phyloP scores from a whole-genome alignment of 2,113 vertebrate species.

The Tachuris rubrigastra region DNA sequence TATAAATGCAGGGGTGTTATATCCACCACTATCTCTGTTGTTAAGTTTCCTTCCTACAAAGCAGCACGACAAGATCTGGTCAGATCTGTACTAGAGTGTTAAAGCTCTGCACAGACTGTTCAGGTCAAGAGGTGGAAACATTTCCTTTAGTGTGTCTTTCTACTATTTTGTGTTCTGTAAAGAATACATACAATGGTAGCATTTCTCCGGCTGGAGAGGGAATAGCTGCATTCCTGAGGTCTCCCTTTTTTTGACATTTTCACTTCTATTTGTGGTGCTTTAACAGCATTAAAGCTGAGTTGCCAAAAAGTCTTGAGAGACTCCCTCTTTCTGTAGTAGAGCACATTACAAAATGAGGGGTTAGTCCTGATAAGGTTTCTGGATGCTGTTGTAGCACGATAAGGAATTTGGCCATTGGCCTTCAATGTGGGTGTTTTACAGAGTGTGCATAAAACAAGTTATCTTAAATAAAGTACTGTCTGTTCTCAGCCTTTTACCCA shows the following conservation, averaged over 20 bases:
- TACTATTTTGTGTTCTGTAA: neutral
- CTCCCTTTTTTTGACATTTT: neutral
- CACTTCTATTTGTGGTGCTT: neutral
- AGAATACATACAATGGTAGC: neutral
- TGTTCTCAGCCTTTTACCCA: neutral
- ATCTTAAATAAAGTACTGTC: neutral
- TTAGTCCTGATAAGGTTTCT: slow-evolving; percentile 49
- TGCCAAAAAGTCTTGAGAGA: neutral
- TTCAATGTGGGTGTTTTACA: slow-evolving; percentile 32
- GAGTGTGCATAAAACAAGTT: neutral
- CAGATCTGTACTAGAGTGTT: neutral
- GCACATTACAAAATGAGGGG: neutral
- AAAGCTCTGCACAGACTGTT: neutral
- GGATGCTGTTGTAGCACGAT: neutral
- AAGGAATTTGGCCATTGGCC: neutral
- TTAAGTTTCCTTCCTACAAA: neutral
- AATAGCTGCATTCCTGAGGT: neutral
- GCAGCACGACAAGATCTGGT: neutral
- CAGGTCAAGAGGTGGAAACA: neutral
- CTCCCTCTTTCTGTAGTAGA: neutral
- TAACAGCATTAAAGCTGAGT: neutral
- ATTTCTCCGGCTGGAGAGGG: neutral
- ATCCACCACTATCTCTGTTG: neutral
- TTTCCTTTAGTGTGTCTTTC: neutral
- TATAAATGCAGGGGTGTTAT: neutral